These are phyloP conservation scores for Amblyopsis rosae DNA, from an alignment of 2,113 vertebrate genomes.

Conservation along the genomic window DNA sequence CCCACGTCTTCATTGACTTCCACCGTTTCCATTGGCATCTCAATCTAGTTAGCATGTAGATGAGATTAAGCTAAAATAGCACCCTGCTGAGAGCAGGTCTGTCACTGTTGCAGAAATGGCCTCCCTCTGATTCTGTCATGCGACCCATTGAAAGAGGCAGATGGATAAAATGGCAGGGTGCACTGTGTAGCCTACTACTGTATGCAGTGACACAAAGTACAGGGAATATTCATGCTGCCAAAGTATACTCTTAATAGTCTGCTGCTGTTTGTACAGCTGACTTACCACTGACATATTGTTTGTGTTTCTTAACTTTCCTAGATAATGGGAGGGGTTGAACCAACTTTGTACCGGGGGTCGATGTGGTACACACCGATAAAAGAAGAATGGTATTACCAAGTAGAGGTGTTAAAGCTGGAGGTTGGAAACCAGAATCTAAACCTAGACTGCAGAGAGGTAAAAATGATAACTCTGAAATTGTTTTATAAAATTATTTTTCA, in stretches of 20 bases:
- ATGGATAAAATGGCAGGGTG: slow-evolving; percentile 46
- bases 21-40: slow-evolving; percentile 25
- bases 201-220: slow-evolving; percentile 7
- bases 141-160: slow-evolving; percentile 54
- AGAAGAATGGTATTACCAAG: slow-evolving; percentile 97
- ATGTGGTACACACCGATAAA: slow-evolving; percentile 95
- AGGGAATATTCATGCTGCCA: slow-evolving; percentile 11
- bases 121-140: slow-evolving; percentile 31
- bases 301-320: slow-evolving; percentile 51
- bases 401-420: slow-evolving; percentile 94
- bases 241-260: neutral
- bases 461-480: slow-evolving; percentile 24
- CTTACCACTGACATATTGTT: neutral
- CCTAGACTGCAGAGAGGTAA: slow-evolving; percentile 94
- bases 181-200: slow-evolving; percentile 5
- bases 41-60: slow-evolving; percentile 49
- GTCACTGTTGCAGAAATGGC: slow-evolving; percentile 44
- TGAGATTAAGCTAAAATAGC: slow-evolving; percentile 69
- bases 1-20: slow-evolving; percentile 18
- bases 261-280: slow-evolving; percentile 1
- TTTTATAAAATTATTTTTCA: neutral
- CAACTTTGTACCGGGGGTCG: slow-evolving; percentile 83
- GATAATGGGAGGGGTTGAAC: slow-evolving; percentile 91
- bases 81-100: slow-evolving; percentile 65
- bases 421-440: slow-evolving; percentile 87